A percentile compares a stretch with the other conserved stretches of the same genome.
phyloP scores from a whole-genome alignment of 2,113 vertebrate species.

The Sinocyclocheilus maitianheensis region DNA sequence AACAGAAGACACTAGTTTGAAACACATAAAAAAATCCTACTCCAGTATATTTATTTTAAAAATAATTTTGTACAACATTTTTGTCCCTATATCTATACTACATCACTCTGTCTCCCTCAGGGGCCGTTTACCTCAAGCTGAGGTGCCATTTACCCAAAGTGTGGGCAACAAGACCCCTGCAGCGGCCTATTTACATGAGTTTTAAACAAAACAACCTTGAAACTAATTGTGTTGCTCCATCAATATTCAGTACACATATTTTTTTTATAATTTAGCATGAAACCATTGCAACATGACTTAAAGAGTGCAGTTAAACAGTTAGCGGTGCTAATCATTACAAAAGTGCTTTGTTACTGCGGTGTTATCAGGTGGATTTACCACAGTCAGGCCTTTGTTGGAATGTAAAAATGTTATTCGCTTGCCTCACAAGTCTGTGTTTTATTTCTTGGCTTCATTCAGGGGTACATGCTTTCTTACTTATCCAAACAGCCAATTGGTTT shows the following conservation, averaged over 20 bases:
- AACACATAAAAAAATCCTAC: neutral
- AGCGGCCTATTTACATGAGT: neutral
- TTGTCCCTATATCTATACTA: neutral
- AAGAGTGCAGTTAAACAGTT: neutral
- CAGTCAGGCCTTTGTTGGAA: neutral
- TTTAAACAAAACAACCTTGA: neutral
- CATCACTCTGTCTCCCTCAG: neutral
- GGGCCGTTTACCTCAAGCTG: neutral
- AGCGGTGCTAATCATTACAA: neutral
- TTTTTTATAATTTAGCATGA: neutral
- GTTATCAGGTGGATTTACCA: neutral
- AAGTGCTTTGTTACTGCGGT: neutral
- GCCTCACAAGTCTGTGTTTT: neutral
- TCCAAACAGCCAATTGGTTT: slow-evolving; percentile 24
- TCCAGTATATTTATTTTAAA: neutral
- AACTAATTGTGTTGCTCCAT: neutral
- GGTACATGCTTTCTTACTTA: slow-evolving; percentile 24
- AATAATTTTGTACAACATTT: neutral
- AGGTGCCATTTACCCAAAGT: neutral
- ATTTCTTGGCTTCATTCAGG: slow-evolving; percentile 1
- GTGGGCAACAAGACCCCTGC: neutral
- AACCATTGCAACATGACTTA: neutral
- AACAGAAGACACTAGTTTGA: neutral
- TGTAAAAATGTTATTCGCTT: neutral
- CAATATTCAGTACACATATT: neutral